Base-by-base conservation (phyloP, 2,888 invertebrate species). In the Mongoloraphidia duomilia region DNA sequence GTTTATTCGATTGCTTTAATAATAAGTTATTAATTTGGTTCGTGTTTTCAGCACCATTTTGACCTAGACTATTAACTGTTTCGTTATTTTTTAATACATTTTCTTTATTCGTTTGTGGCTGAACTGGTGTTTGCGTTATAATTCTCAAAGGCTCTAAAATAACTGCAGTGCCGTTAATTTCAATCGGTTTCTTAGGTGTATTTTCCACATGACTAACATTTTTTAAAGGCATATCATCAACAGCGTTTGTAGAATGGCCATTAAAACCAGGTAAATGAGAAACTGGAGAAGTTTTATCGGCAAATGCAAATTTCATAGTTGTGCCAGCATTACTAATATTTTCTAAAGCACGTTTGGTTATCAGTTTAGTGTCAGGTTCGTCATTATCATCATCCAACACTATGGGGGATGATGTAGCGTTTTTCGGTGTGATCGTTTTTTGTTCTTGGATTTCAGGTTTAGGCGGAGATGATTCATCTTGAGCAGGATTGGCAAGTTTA, bases 281-380 rank as follows among this genome's bases (percentile, higher is more conserved):
- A 52, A 55, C 60, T 38, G 57, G 54, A 53, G 59, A 62, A 3
- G 60, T 46, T 43, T 62, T 65, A 35, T 69, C 68, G 47, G 66
- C 67, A 60, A 81, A 80, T 50, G 72, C 71, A 61, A 75, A 83
- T 52, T 80, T 76, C 57, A 80, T 71, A 13, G 78, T 75, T 49
- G 73, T 74, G n/a, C 82, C 80, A 50, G 80, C 81, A 63, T 77
- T 79, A 35, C 80, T 73, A 59, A 83, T 82, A 57, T 79, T 76
- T 61, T 80, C 80, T 46, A 80, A 65, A 9, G 81, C 77, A n/a
- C 71, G 66, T 57, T 74, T 75, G 9, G 79, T 74, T 58, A 77
- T 72, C 40, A 60, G 64, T 54, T 71, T 72, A 42, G 67, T 61
- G 26, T 26, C 26, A 42, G 63, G 64, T 33, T 66, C 65, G 8